These are phyloP conservation scores for Batillaria attramentaria DNA, from an alignment of 1,140 invertebrate genomes.

Conservation along the genomic window DNA sequence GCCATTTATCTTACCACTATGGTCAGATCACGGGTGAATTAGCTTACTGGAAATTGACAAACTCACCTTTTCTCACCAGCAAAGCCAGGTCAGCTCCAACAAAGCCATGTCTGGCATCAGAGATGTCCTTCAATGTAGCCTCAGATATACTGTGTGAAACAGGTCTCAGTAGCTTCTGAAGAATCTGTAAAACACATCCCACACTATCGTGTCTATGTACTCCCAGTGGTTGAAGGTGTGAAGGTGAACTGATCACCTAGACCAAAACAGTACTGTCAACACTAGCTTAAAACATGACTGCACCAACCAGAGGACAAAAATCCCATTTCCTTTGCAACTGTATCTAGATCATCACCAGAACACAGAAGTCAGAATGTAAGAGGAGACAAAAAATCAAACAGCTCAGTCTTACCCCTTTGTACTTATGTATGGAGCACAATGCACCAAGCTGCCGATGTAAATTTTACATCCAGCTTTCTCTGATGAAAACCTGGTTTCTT, in stretches of 20 bases:
- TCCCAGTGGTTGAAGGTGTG: background rate
- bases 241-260: background rate
- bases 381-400: background rate
- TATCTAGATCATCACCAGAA: background rate
- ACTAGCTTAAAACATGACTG: background rate
- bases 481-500: background rate
- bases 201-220: background rate
- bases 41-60: background rate
- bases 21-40: background rate
- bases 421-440: background rate
- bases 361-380: background rate
- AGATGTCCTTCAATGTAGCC: conserved; percentile 77
- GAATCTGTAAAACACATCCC: conserved; percentile 56
- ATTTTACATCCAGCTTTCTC: background rate
- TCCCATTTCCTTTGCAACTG: background rate
- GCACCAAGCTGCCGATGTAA: background rate
- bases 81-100: conserved; percentile 88
- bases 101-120: conserved; percentile 86
- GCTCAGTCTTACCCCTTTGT: too few species aligned
- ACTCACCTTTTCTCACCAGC: conserved; percentile 78
- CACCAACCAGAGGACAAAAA: background rate
- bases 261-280: too few species aligned
- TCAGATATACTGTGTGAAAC: conserved; percentile 74
- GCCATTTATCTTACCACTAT: background rate
- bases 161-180: conserved; percentile 51